A percentile compares a stretch with the other conserved stretches of the same genome.
Evolutionary conservation across 2,888 invertebrate species (phyloP).

Genomic region (Xestia c-nigrum): DNA sequence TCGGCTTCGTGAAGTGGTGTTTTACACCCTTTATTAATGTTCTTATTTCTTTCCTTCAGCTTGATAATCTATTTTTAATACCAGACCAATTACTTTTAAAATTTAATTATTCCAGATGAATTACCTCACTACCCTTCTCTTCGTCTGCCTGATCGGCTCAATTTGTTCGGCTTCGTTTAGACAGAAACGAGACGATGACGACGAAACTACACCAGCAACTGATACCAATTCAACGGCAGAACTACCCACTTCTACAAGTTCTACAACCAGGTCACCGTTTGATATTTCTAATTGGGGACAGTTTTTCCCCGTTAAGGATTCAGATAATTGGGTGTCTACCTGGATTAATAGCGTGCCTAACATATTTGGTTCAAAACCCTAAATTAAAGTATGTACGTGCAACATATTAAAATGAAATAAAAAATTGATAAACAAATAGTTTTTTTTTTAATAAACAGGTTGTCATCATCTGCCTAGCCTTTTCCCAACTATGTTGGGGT

Average conservation of each 20-base stretch:
- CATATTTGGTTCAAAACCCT: not conserved
- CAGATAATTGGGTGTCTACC: not conserved
- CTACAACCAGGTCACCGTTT: not conserved
- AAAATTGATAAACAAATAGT: not conserved
- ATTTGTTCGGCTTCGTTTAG: conserved; percentile 21
- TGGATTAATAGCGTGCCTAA: not conserved
- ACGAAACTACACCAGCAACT: not conserved
- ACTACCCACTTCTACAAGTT: not conserved
- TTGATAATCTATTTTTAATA: not conserved
- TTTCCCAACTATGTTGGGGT: too few relatives aligned
- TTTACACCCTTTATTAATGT: too few relatives aligned
- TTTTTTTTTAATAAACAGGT: not conserved
- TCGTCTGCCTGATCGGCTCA: conserved; percentile 20
- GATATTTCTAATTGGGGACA: not conserved
- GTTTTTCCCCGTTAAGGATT: not conserved
- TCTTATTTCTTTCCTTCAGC: not conserved
- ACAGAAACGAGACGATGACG: conserved; percentile 6
- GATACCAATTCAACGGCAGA: not conserved
- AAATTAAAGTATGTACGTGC: not conserved
- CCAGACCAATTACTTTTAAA: not conserved
- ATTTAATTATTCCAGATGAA: conserved; percentile 8
- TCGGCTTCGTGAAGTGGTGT: too few relatives aligned
- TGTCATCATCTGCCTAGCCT: too few relatives aligned
- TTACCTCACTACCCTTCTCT: not conserved
- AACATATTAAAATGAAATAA: not conserved